Base-by-base conservation (phyloP, 2,113 vertebrate genomes). In the Quiscalus mexicanus region DNA sequence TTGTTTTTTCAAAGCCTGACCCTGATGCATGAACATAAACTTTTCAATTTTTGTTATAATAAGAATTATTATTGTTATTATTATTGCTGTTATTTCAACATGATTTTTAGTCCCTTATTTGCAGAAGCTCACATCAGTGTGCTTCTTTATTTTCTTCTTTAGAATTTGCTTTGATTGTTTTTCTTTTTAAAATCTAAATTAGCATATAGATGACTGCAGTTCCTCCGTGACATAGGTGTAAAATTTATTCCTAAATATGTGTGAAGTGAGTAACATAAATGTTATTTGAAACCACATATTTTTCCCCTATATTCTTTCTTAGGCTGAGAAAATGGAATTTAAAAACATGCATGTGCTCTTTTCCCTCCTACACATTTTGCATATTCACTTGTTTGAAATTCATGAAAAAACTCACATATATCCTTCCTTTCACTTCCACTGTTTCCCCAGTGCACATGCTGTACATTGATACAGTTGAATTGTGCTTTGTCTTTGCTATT, bases 11-110 rank as follows among this genome's bases (percentile, higher is more conserved):
- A 96, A 98, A 98, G 96, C 94, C 97, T 97, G 80, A 98, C 89
- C 96, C 86, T 97, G 97, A 97, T 99, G 98, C 98, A 99, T 99
- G 99, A 98, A 97, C 96, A 95, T 96, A 60, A 97, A 95, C 95
- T 96, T 98, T 96, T 88, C 52, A 82, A 83, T 97, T 96, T 85
- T 95, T 92, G 80, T 92, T 27, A 90, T 92, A 78, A 81, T 93
- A 80, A 79, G 96, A 45, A 92, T 89, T 75, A 81, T 37, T 77
- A 84, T 98, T 96, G 68, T 87, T 89, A 87, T 94, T 94, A 71
- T 94, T 91, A 93, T 93, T 91, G 76, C 80, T 96, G 74, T 93
- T 86, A 97, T 98, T 96, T 97, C 87, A 84, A 89, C 67, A 35
- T 90, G 44, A 81, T 98, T 96, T 94, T 97, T 90, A 87, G 88